A percentile compares a stretch with the other conserved stretches of the same genome.
These are phyloP conservation scores for Amphiprion ocellaris DNA, from an alignment of 2,113 vertebrate species.

Conservation along the genomic window DNA sequence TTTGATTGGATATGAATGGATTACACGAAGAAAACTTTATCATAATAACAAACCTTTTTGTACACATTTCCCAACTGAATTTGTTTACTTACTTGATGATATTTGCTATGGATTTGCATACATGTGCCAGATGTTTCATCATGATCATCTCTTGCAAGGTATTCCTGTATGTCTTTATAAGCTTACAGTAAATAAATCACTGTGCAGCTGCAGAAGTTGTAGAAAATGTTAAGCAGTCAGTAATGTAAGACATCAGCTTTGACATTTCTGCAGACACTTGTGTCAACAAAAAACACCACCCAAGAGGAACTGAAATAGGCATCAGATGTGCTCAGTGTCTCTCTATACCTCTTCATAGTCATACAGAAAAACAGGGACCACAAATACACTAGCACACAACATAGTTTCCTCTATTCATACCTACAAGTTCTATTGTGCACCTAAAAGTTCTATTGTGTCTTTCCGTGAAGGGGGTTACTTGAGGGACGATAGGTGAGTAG, in stretches of 20 bases:
- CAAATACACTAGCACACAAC: neutral
- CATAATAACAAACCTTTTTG: slow-evolving; percentile 23
- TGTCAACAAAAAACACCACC: slow-evolving; percentile 8
- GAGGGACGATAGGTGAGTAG: slow-evolving; percentile 30
- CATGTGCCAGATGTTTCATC: slow-evolving; percentile 52
- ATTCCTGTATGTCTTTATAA: slow-evolving; percentile 17
- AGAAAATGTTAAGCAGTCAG: slow-evolving; percentile 6
- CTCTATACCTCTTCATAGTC: neutral
- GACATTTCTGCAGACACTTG: neutral
- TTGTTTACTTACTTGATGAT: slow-evolving; percentile 18
- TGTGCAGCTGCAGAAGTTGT: slow-evolving; percentile 5
- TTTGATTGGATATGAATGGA: slow-evolving; percentile 19
- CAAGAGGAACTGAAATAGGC: neutral
- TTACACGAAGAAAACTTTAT: slow-evolving; percentile 20
- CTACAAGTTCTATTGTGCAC: neutral
- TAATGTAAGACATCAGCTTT: slow-evolving; percentile 20
- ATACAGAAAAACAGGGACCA: slow-evolving; percentile 3
- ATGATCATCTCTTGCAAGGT: slow-evolving; percentile 24
- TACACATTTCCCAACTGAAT: slow-evolving; percentile 41
- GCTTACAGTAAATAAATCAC: slow-evolving; percentile 34
- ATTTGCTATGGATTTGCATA: slow-evolving; percentile 44
- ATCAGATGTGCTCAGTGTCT: slow-evolving; percentile 19
- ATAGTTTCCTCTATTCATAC: neutral
- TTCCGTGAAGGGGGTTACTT: slow-evolving; percentile 5
- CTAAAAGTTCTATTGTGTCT: slow-evolving; percentile 6